These are phyloP conservation scores for Platyscapa corneri DNA, from an alignment of 1,140 invertebrate species.

Conservation along the genomic window DNA sequence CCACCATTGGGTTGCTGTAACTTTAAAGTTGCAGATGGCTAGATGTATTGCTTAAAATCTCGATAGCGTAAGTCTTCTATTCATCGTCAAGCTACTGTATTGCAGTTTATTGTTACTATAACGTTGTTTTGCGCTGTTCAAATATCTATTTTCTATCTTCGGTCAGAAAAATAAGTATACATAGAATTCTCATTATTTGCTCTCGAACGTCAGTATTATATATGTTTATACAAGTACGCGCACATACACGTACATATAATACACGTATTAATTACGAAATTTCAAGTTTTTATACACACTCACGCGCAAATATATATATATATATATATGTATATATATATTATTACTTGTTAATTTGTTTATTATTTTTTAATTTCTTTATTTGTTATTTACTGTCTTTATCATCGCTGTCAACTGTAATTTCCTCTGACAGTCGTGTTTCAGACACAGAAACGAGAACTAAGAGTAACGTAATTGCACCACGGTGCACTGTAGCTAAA, in stretches of 20 bases:
- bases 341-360: not conserved
- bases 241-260: too few species aligned
- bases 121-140: not conserved
- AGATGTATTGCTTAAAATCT: not conserved
- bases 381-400: not conserved
- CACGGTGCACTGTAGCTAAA: not conserved
- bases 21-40: not conserved
- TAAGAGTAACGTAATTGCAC: slow-evolving; percentile 4
- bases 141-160: not conserved
- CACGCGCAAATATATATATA: too few species aligned
- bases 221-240: too few species aligned
- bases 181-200: not conserved
- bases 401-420: not conserved
- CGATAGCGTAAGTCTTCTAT: not conserved
- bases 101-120: not conserved
- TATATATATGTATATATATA: too few species aligned
- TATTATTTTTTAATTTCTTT: not conserved
- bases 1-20: slow-evolving; percentile 55
- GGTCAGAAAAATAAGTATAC: too few species aligned
- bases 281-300: too few species aligned
- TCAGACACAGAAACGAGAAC: slow-evolving; percentile 21
- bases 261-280: too few species aligned
- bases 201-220: slow-evolving; percentile 37
- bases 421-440: slow-evolving; percentile 22
- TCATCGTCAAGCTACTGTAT: not conserved